Conservation (phyloP, 30 jellyfish, hydroid and myxozoan species). For the Aurelia aurita complex sp. Pacific region DNA sequence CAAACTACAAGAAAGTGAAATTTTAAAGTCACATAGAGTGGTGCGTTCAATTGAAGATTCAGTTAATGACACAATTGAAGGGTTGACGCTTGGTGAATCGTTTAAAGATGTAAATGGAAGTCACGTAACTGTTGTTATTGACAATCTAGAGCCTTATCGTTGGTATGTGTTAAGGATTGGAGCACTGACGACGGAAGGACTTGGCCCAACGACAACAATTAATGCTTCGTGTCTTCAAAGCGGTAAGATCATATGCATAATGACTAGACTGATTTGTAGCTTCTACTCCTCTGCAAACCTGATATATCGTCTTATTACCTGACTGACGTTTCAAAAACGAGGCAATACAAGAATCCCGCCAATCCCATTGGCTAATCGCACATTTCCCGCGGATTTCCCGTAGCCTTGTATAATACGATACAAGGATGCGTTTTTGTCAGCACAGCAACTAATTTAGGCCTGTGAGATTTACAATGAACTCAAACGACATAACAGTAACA, state of each 20-base stretch:
- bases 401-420: no score
- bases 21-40: slow-evolving; percentile 34
- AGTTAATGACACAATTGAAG: slow-evolving; percentile 19
- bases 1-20: slow-evolving; percentile 22
- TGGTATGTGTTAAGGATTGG: slow-evolving; percentile 61
- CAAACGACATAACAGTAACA: no score
- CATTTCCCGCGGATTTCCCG: no score
- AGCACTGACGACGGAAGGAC: slow-evolving; percentile 40
- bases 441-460: no score
- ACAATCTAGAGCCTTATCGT: slow-evolving; percentile 31
- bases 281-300: no score
- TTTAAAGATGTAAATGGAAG: slow-evolving; percentile 33
- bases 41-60: slow-evolving; percentile 1
- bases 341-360: no score
- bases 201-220: slow-evolving; percentile 40
- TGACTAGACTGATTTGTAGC: no score
- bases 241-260: slow-evolving; percentile 23
- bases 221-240: slow-evolving; percentile 58
- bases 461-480: no score
- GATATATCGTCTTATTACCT: no score
- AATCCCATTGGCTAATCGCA: no score
- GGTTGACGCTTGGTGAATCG: slow-evolving; percentile 33
- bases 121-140: not conserved
- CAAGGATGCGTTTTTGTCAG: no score
- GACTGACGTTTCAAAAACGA: no score